Base-by-base conservation (phyloP, 2,113 vertebrate species). In the Chloroceryle aenea region DNA sequence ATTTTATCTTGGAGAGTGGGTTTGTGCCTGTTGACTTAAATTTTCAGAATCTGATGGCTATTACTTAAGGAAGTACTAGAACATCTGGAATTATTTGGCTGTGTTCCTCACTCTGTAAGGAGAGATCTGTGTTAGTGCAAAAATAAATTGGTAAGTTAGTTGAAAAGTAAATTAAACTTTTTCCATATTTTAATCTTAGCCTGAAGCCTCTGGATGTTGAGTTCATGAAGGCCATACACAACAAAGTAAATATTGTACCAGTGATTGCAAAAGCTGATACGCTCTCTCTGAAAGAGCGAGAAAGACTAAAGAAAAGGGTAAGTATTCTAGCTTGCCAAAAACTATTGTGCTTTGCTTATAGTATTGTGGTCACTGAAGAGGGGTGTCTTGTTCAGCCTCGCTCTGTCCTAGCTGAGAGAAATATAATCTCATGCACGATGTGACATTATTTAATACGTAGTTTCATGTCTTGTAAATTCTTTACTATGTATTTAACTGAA, bases 301-400 rank as follows among this genome's bases (percentile, higher is more conserved):
- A 99, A 96, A 98, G 99, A 86, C 98, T 99, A 32, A 99, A 99
- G 97, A 99, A 99, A 94, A 98, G 99, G 98, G 99, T 99, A 97
- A 97, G 98, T 61, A n/a, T 59, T 56, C 26, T 72, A 14, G 36
- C 42, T 53, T 66, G n/a, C 23, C 22, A 40, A 66, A 72, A 38
- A 63, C 7, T 34, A 6, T 55, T 72, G 26, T 47, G 4, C 40
- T 71, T 56, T 14, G 47, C 1, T 61, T 82, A 13, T 14, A 29
- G 52, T 42, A 47, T 12, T 8, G 0, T 14, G 26, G 12, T 76
- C 6, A 7, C 52, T 72, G 14, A 62, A 66, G 77, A 67, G n/a
- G 30, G 7, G 2, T 2, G 1, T 78, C 40, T 83, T 27, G 18
- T 63, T 73, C 25, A 48, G 10, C 23, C 14, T 83, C 56, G 12